Conservation (phyloP, 1,140 invertebrate genomes). For the Heliconius congener region DNA sequence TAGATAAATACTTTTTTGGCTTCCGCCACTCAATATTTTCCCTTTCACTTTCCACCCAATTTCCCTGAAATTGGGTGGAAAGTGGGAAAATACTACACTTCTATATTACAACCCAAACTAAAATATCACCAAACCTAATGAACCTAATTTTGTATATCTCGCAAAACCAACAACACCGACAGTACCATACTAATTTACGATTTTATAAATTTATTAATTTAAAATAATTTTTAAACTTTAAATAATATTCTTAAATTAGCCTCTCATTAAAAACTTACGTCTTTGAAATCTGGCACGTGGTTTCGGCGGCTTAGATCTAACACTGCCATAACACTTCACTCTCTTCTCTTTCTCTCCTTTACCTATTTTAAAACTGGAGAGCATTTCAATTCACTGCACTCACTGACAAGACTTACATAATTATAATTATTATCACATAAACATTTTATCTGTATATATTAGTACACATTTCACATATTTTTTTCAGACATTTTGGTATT, state of each 20-base stretch:
- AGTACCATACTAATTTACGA: background rate
- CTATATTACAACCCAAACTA: background rate
- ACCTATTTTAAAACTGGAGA: conserved; percentile 37
- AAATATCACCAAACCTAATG: background rate
- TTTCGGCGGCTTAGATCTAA: conserved; percentile 38
- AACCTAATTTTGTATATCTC: background rate
- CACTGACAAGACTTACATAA: conserved; percentile 16
- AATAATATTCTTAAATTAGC: background rate
- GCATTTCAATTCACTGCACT: conserved; percentile 33
- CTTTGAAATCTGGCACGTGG: conserved; percentile 39
- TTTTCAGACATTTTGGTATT: background rate
- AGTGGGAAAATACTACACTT: background rate
- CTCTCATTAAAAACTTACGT: conserved; percentile 30
- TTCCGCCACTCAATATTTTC: too few species aligned
- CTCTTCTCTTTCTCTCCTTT: conserved; percentile 37
- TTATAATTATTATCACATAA: conserved; percentile 21
- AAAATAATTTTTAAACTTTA: background rate
- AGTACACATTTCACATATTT: background rate
- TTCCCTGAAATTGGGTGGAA: background rate
- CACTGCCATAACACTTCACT: conserved; percentile 38
- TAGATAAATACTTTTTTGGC: too few species aligned
- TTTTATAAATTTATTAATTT: background rate
- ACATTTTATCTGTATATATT: background rate
- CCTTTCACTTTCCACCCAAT: too few species aligned
- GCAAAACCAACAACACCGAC: background rate